These are phyloP conservation scores for Parotocinclus haroldoi DNA, from an alignment of 2,797 vertebrate genomes.

Conservation along the genomic window DNA sequence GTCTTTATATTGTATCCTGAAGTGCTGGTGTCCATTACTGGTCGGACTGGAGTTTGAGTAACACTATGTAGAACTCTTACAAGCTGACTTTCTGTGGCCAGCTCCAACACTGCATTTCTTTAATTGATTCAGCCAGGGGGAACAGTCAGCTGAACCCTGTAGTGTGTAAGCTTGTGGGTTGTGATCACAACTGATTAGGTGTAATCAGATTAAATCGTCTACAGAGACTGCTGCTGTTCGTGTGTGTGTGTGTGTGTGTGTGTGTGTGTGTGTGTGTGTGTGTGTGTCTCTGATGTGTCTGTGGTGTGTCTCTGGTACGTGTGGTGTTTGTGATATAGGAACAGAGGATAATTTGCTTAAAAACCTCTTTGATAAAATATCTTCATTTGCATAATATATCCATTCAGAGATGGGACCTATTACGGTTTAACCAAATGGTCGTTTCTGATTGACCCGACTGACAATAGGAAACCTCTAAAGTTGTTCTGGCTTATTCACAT, in stretches of 20 bases:
- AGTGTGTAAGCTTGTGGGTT: slow-evolving; percentile 59
- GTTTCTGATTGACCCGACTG: no score
- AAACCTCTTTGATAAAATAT: no score
- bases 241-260: slow-evolving; percentile 38
- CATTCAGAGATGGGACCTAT: no score
- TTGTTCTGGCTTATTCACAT: no score
- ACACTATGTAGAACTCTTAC: neutral
- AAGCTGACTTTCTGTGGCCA: neutral
- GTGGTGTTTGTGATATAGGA: neutral
- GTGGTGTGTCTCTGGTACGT: no score
- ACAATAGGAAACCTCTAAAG: no score
- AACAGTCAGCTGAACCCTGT: slow-evolving; percentile 53
- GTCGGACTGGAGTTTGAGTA: no score
- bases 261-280: slow-evolving; percentile 25
- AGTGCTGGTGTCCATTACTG: neutral
- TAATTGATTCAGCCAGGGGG: slow-evolving; percentile 67
- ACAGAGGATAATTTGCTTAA: no score
- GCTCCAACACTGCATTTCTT: slow-evolving; percentile 53
- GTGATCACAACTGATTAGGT: slow-evolving; percentile 68
- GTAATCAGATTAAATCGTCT: slow-evolving; percentile 71
- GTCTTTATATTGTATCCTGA: no score
- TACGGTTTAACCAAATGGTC: no score
- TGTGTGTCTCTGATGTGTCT: no score
- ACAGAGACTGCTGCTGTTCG: slow-evolving; percentile 57
- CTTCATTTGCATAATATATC: no score